Percentiles rank a stretch among this genome's conserved stretches.
phyloP scores from a whole-genome alignment of 2,888 invertebrate genomes.

The Xylota segnis region DNA sequence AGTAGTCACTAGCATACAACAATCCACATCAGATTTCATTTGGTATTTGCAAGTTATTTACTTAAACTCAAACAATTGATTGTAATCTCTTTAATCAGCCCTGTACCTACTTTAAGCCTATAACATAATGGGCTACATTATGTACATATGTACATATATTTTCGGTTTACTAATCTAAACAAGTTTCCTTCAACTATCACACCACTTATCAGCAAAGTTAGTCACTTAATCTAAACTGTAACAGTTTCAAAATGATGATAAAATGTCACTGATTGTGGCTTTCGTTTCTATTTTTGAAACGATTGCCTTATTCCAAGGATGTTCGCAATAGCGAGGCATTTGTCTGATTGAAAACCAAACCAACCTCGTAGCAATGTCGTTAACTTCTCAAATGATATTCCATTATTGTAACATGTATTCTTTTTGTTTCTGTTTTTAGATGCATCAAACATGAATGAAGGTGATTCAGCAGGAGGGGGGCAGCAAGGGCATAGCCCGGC shows the following conservation, averaged over 20 bases:
- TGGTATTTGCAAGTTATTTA: no score
- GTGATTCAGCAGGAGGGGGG: slow-evolving; percentile 85
- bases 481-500: slow-evolving; percentile 85
- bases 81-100: no score
- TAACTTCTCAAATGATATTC: not conserved
- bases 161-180: not conserved
- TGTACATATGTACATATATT: no score
- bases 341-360: slow-evolving; percentile 64
- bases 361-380: not conserved
- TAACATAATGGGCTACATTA: no score
- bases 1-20: no score
- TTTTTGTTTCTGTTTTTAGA: slow-evolving; percentile 80
- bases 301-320: slow-evolving; percentile 51
- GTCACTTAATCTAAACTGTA: not conserved
- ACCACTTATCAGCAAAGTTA: slow-evolving; percentile 10
- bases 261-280: slow-evolving; percentile 68
- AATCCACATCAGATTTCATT: no score
- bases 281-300: slow-evolving; percentile 70
- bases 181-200: not conserved
- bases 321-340: slow-evolving; percentile 77
- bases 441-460: slow-evolving; percentile 85
- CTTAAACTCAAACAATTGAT: no score
- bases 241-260: slow-evolving; percentile 69
- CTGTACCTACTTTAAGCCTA: not conserved
- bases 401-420: not conserved